Evolutionary conservation across 2,113 vertebrate species (phyloP), one percentile per base, ranked within the genome.

Genomic region (Drymodes brunneopygia): DNA sequence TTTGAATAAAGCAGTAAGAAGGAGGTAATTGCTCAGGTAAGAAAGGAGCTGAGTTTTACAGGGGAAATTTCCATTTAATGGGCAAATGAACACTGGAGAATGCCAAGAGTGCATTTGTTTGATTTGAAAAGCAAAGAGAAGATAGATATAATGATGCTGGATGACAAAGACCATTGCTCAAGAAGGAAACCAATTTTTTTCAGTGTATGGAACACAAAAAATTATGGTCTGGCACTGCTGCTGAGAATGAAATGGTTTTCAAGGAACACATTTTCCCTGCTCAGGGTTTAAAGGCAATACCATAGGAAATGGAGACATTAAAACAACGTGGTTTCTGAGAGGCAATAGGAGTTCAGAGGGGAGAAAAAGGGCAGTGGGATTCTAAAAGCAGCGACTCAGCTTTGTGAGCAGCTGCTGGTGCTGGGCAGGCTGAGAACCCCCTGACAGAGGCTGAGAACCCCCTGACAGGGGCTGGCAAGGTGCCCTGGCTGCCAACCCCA

Each of bases 1-100:
- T 90, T 85, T 70, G 50, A 86, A 81, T 86, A 89, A 95, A 73
- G 66, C 47, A 56, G 75, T 84, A 62, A 70, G 60, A 66, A 67
- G 53, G 44, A 86, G 16, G 38, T 51, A 89, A 89, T 58, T 67
- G 15, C 65, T 81, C 9, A 38, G n/a, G 29, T 42, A 71, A 75
- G 38, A 78, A 80, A 86, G 17, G 11, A 51, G 6, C 51, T 74
- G 42, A 74, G 3, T 24, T 15, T 81, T 81, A 47, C 1, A 61
- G 27, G 11, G 5, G 6, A 64, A 81, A 78, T 66, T 12, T 16
- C 8, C 66, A 88, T 92, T 80, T 75, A 25, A 28, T 67, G 12
- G 22, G 44, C 51, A 92, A 88, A 78, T 7, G 24, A 71, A 50
- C 4, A 6, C 15, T 40, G 56, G 11, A 79, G 36, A 70, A 69